Percentiles rank a stretch among this genome's conserved stretches.
Evolutionary conservation across 2,888 invertebrate genomes (phyloP).

Genomic region (Gymnocheta viridis): DNA sequence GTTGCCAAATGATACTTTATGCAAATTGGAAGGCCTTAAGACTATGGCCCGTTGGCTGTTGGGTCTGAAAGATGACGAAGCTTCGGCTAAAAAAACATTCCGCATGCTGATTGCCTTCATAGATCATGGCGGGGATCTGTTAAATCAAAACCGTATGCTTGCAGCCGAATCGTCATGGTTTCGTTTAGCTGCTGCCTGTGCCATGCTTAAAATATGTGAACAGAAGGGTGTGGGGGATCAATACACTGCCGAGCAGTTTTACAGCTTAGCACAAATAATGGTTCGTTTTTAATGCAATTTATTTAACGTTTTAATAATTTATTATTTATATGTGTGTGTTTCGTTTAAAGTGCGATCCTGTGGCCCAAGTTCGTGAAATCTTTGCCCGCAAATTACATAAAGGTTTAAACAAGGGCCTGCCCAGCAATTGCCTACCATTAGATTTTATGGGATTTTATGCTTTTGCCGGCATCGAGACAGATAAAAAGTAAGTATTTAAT

Average conservation of each 20-base stretch:
- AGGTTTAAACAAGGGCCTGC: constrained; percentile 90
- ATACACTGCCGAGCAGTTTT: constrained; percentile 96
- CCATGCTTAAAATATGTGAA: constrained; percentile 98
- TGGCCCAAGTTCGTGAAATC: constrained; percentile 92
- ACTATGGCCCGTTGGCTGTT: constrained; percentile 98
- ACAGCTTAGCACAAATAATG: constrained; percentile 95
- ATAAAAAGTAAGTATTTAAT: constrained; percentile 85
- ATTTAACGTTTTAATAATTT: not conserved
- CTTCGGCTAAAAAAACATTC: constrained; percentile 96
- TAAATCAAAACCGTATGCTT: constrained; percentile 88
- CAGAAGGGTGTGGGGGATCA: constrained; percentile 98
- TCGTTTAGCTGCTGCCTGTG: constrained; percentile 94
- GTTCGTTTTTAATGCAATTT: constrained; percentile 82
- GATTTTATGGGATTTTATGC: constrained; percentile 99
- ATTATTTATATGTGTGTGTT: not conserved
- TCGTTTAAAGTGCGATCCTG: constrained; percentile 85
- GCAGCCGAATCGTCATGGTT: constrained; percentile 96
- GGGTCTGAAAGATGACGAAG: constrained; percentile 93
- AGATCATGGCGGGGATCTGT: constrained; percentile 93
- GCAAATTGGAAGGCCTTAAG: constrained; percentile 97
- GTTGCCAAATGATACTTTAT: constrained; percentile 94
- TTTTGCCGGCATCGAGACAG: constrained; percentile 93
- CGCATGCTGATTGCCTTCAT: constrained; percentile 97
- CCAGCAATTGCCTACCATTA: constrained; percentile 94
- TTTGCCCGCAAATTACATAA: constrained; percentile 97